Evolutionary conservation across 2,888 invertebrate species (phyloP).

Genomic region (Acronicta alni): DNA sequence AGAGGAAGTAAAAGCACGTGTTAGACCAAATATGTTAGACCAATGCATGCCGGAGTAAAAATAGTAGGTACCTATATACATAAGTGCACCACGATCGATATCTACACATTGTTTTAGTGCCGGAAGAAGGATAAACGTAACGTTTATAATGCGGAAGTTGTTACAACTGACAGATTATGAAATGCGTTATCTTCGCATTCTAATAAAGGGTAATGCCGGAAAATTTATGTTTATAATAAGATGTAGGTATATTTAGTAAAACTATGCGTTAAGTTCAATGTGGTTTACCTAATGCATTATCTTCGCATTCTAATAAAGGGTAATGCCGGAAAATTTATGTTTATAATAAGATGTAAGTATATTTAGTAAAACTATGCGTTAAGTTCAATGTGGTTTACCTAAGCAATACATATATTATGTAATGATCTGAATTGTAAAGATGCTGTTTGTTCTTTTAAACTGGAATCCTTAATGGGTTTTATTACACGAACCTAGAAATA

Average conservation of each 20-base stretch:
- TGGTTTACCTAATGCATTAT: constrained; percentile 24
- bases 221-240: background rate
- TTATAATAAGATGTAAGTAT: no score
- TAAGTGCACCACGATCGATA: constrained; percentile 33
- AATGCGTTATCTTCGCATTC: constrained; percentile 29
- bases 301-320: constrained; percentile 15
- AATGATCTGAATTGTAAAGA: no score
- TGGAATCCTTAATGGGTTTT: no score
- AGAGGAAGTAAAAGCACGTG: constrained; percentile 22
- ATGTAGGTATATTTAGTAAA: background rate
- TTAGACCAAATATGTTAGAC: constrained; percentile 18
- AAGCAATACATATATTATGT: no score
- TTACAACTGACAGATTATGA: constrained; percentile 35
- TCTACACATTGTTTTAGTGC: constrained; percentile 35
- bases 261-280: no score
- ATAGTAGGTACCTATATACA: constrained; percentile 14
- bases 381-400: no score
- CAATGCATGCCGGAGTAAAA: constrained; percentile 28
- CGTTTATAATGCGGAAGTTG: constrained; percentile 29
- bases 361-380: background rate
- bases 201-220: constrained; percentile 10
- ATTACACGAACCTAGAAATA: no score
- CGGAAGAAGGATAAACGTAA: constrained; percentile 41
- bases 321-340: background rate
- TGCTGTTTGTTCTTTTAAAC: no score